phyloP scores from a whole-genome alignment of 92 coral and sea anemone species.

The Zoanthus sansibaricus region DNA sequence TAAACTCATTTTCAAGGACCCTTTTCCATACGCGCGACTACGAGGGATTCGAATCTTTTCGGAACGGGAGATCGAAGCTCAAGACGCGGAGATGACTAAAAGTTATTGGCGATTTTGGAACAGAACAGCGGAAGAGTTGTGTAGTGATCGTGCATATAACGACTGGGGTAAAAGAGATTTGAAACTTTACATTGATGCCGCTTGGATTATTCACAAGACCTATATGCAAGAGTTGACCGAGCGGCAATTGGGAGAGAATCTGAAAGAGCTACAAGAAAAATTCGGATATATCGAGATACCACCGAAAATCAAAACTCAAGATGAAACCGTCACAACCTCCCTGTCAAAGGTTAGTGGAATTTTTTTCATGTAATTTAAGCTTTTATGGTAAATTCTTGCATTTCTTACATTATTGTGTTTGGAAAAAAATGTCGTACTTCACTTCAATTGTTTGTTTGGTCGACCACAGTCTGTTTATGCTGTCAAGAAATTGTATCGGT shows the following conservation, averaged over 20 bases:
- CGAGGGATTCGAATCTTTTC: slow-evolving; percentile 96
- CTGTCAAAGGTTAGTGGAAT: slow-evolving; percentile 80
- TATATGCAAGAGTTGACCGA: slow-evolving; percentile 90
- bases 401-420: no score
- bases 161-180: slow-evolving; percentile 99
- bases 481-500: no score
- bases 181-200: slow-evolving; percentile 97
- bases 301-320: slow-evolving; percentile 90
- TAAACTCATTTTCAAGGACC: slow-evolving; percentile 65
- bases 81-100: slow-evolving; percentile 98
- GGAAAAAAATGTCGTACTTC: neutral
- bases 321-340: slow-evolving; percentile 82
- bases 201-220: slow-evolving; percentile 98
- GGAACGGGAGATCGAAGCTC: slow-evolving; percentile 96
- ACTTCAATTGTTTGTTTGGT: neutral
- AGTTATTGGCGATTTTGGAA: slow-evolving; percentile 99
- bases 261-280: slow-evolving; percentile 85
- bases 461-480: no score
- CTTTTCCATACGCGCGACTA: slow-evolving; percentile 87
- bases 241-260: slow-evolving; percentile 77
- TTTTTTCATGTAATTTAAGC: neutral
- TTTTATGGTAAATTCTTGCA: neutral
- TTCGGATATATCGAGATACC: slow-evolving; percentile 89
- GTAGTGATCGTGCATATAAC: slow-evolving; percentile 98
- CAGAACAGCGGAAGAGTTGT: slow-evolving; percentile 94